Evolutionary conservation across 1,140 invertebrate species (phyloP), one percentile per base, ranked within the genome.

Genomic region (Ganaspis sp.): DNA sequence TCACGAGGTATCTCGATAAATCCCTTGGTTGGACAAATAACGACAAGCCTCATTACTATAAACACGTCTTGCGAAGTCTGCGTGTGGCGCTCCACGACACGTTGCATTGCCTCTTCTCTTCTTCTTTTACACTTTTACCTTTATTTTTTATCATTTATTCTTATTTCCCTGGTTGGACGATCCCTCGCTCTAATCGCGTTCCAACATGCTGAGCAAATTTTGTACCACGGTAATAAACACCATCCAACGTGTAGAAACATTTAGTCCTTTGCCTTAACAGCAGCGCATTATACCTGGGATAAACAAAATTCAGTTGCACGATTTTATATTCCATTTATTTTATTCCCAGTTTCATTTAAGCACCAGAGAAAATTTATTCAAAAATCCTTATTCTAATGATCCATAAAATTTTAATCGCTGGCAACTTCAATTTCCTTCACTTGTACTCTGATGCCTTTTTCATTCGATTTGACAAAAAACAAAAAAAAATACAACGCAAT

Each of bases 1-100:
- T 89, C 86, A 86, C 85, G 81, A 85, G 85, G 85, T 88, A 90
- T 90, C 87, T 86, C 88, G 87, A 89, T 90, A 90, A 90, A 89
- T 90, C 88, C 88, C 81, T 85, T 87, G 83, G 85, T 82, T 85
- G 88, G 88, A 90, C 89, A 90, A 90, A 90, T 90, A 90, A 90
- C 89, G 89, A 90, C 89, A 90, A 90, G 88, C 86, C 88, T 90
- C 88, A 90, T 90, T 90, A 90, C 89, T 90, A 90, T 90, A 90
- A 90, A 90, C 87, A 90, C 89, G 88, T 88, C 88, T 88, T 85
- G 85, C 85, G 85, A 79, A 80, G 81, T 85, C 87, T 88, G 87
- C 88, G 88, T 88, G 88, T 88, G 87, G 87, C 85, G 74, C 83
- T 78, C 38, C 72, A 74, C 77, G 70, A 70, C 73, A 73, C 78